Evolutionary conservation across 35 echinoderm and acorn worm species (phyloP), one percentile per base, ranked within the genome.

Genomic region (Chiridota heheva): DNA sequence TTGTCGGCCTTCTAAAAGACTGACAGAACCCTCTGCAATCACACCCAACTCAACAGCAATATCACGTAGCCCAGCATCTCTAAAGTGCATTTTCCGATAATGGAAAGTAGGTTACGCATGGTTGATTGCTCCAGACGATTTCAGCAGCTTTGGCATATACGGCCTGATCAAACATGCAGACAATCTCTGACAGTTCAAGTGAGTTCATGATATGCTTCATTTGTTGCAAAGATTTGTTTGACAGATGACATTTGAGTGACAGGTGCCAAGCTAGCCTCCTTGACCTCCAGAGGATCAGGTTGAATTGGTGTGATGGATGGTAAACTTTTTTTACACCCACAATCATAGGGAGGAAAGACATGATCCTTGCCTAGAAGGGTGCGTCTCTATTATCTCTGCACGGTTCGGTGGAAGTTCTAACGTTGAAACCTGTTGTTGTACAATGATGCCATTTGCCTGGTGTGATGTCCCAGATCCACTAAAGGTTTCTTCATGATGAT

Each of bases 21-120:
- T 51, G 20, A 88, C 60, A 8, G 85, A 88, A 4, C 75, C 85
- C 33, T 80, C 60, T 36, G 73, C 85, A 26, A 88, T 67, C 4
- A 86, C 41, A 36, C 82, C 82, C 36, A 76, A 30, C 43, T n/a
- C n/a, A n/a, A n/a, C n/a, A n/a, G n/a, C 57, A 44, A 88, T 28
- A 36, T 80, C 85, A 2, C 63, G 5, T 2, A 88, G 46, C 5
- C 73, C 85, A 32, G 61, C 40, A 78, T 69, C 73, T 26, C 31
- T 4, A 64, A 87, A 88, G 16, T n/a, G n/a, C 40, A 18, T 69
- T 80, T 80, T 1, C 85, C 73, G 18, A 88, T 80, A 16, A 40
- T 70, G 7, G 60, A 67, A 30, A 88, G 10, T 2, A 88, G 31
- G 59, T 80, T 80, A 29, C 71, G 67, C 0, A 77, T 78, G 6